These are phyloP conservation scores for Sanderia malayensis DNA, from an alignment of 30 jellyfish, hydroid and myxozoan genomes.

Conservation along the genomic window DNA sequence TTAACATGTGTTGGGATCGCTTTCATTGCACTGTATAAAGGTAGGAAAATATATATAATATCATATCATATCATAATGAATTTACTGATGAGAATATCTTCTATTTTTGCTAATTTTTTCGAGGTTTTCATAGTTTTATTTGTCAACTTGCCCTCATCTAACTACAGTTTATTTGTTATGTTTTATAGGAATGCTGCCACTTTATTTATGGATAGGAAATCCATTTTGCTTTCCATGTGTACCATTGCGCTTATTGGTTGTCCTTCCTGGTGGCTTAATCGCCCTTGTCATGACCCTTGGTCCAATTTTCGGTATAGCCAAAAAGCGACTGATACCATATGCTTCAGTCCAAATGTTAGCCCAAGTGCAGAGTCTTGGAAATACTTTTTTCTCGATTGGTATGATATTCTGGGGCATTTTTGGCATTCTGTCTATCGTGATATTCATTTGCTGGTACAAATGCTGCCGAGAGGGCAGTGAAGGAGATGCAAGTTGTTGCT, in stretches of 20 bases:
- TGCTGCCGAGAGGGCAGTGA: slow-evolving; percentile 84
- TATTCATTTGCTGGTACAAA: slow-evolving; percentile 75
- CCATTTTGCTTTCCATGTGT: slow-evolving; percentile 96
- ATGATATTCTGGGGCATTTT: slow-evolving; percentile 95
- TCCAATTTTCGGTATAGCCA: slow-evolving; percentile 91
- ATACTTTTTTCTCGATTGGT: slow-evolving; percentile 88
- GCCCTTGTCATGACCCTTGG: slow-evolving; percentile 93
- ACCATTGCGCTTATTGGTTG: slow-evolving; percentile 84
- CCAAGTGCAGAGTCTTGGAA: slow-evolving; percentile 74
- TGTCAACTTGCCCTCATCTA: too few species aligned
- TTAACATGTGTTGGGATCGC: slow-evolving; percentile 85
- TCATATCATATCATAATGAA: too few species aligned
- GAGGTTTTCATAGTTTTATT: too few species aligned
- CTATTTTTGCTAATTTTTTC: too few species aligned
- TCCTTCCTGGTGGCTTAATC: slow-evolving; percentile 92
- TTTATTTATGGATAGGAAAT: slow-evolving; percentile 90
- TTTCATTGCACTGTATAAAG: slow-evolving; percentile 84
- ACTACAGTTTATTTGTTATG: too few species aligned
- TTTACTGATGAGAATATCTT: too few species aligned
- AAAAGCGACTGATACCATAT: slow-evolving; percentile 64
- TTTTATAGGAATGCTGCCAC: slow-evolving; percentile 92
- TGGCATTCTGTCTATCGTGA: slow-evolving; percentile 54
- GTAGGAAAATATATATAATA: too few species aligned
- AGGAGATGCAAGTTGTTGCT: slow-evolving; percentile 61
- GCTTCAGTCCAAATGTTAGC: slow-evolving; percentile 87